Conservation (phyloP, 1,140 invertebrate species). For the Drosophila gunungcola region DNA sequence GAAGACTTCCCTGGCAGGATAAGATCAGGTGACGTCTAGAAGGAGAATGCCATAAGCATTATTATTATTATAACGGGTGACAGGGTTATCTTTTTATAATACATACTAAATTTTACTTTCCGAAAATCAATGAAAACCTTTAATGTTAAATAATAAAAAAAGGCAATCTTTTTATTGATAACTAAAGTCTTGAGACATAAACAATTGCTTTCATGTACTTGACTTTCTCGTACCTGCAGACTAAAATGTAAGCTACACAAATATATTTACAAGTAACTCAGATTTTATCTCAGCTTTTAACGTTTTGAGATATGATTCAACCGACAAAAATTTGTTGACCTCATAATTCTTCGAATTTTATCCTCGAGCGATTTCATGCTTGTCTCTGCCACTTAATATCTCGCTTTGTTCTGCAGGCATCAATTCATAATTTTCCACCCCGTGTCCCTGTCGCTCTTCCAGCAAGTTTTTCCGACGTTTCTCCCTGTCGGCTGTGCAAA, state of each 20-base stretch:
- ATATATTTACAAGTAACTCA: background rate
- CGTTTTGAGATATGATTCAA: background rate
- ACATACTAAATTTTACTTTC: too few species aligned
- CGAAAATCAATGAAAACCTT: too few species aligned
- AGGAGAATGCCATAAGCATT: slow-evolving; percentile 37
- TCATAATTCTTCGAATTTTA: slow-evolving; percentile 14
- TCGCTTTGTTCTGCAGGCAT: slow-evolving; percentile 41
- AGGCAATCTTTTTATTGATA: too few species aligned
- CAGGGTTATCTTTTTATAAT: too few species aligned
- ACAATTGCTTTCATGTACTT: background rate
- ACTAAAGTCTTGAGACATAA: too few species aligned
- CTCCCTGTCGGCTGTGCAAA: slow-evolving; percentile 57
- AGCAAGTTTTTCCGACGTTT: slow-evolving; percentile 51
- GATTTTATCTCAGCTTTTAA: background rate
- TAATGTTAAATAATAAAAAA: too few species aligned
- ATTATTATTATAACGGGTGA: background rate
- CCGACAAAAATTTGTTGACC: slow-evolving; percentile 22
- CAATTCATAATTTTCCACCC: slow-evolving; percentile 53
- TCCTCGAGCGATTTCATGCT: slow-evolving; percentile 23
- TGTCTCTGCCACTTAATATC: slow-evolving; percentile 59
- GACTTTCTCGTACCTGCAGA: background rate
- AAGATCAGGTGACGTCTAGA: slow-evolving; percentile 94
- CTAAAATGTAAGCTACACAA: background rate
- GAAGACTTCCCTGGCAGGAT: slow-evolving; percentile 95
- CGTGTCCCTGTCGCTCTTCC: slow-evolving; percentile 4